phyloP scores from a whole-genome alignment of 2,113 vertebrate species.

The Orthonyx spaldingii region DNA sequence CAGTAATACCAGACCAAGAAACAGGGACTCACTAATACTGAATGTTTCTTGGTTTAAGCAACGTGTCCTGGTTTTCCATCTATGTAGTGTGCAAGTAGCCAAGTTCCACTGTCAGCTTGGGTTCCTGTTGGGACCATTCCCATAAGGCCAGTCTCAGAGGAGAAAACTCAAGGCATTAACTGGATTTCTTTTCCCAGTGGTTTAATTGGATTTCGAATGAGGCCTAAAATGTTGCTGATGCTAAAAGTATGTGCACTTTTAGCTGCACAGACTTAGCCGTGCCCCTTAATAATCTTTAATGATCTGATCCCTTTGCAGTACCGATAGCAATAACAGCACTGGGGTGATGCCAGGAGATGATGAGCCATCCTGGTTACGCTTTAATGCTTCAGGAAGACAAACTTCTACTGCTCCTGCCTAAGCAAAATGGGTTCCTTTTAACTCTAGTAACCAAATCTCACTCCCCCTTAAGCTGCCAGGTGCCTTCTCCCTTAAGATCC shows the following conservation, averaged over 20 bases:
- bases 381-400: neutral
- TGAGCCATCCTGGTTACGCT: neutral
- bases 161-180: neutral
- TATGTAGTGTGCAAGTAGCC: neutral
- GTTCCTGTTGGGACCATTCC: neutral
- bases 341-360: neutral
- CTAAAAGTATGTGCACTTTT: neutral
- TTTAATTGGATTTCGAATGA: neutral
- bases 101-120: neutral
- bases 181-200: neutral
- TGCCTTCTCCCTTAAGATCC: neutral
- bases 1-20: neutral
- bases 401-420: neutral
- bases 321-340: neutral
- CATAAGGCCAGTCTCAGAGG: neutral
- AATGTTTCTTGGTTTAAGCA: neutral
- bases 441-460: neutral
- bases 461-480: neutral
- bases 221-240: neutral
- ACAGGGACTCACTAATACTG: neutral
- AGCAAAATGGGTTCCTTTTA: neutral
- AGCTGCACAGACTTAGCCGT: neutral
- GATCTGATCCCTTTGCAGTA: neutral
- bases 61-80: neutral
- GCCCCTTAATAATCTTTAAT: neutral